Conservation (phyloP, 2,888 invertebrate genomes). For the Drosophila longiperda region DNA sequence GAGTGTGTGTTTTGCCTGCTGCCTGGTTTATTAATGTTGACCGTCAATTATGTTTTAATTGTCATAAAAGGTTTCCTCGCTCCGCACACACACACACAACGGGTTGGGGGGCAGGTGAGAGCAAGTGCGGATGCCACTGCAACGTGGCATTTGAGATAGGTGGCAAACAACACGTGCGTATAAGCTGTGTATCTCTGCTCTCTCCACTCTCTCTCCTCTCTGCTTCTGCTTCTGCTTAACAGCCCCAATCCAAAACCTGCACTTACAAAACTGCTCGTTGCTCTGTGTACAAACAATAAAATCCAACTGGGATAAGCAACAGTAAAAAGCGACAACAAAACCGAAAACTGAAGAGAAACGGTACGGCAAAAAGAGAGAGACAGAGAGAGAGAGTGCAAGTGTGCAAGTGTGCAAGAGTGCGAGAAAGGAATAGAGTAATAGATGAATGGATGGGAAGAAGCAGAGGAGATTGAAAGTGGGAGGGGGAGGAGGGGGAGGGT, state of each 20-base stretch:
- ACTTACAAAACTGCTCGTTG: slow-evolving; percentile 9
- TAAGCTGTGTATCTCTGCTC: not conserved
- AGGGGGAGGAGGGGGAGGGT: not conserved
- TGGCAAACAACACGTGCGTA: slow-evolving; percentile 45
- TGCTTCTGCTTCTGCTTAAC: not conserved
- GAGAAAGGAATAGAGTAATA: slow-evolving; percentile 3
- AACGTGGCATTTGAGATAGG: slow-evolving; percentile 27
- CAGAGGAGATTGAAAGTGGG: not conserved
- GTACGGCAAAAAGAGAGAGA: slow-evolving; percentile 10
- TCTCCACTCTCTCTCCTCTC: too few relatives aligned
- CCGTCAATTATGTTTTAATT: slow-evolving; percentile 85
- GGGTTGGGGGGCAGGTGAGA: not conserved
- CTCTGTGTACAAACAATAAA: slow-evolving; percentile 66
- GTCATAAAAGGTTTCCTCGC: slow-evolving; percentile 84
- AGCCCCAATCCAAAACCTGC: not conserved
- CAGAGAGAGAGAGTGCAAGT: not conserved
- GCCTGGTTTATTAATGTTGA: slow-evolving; percentile 82
- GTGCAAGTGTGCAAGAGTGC: not conserved
- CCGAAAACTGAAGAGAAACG: slow-evolving; percentile 19
- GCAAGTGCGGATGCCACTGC: slow-evolving; percentile 22
- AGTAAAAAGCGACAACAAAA: slow-evolving; percentile 45
- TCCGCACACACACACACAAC: slow-evolving; percentile 11
- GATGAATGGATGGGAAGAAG: not conserved
- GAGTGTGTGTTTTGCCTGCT: slow-evolving; percentile 28
- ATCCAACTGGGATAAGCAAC: slow-evolving; percentile 77